A percentile compares a stretch with the other conserved stretches of the same genome.
Evolutionary conservation across 2,888 invertebrate genomes (phyloP).

Genomic region (Odontomyia ornata): DNA sequence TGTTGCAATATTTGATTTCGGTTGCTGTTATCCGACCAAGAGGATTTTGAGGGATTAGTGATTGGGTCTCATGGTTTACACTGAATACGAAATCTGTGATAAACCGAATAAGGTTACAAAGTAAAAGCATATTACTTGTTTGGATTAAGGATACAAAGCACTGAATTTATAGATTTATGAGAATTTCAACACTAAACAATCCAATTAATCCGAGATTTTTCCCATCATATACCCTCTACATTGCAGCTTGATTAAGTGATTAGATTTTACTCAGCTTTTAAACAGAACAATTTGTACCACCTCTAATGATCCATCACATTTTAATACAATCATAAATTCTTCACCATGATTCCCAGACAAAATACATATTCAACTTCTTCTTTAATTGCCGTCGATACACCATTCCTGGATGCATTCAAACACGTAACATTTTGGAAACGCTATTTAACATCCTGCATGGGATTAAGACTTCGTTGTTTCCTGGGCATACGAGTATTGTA

Average conservation of each 20-base stretch:
- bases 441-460: not conserved
- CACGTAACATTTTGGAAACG: not conserved
- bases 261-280: not conserved
- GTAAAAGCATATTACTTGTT: too few relatives aligned
- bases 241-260: not conserved
- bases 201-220: too few relatives aligned
- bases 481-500: not conserved
- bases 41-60: not conserved
- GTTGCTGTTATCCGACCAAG: not conserved
- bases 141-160: too few relatives aligned
- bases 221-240: not conserved
- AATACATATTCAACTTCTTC: not conserved
- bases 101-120: too few relatives aligned
- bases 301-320: not conserved
- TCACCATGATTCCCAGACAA: not conserved
- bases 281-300: not conserved
- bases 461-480: too few relatives aligned
- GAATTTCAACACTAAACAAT: too few relatives aligned
- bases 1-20: conserved; percentile 1
- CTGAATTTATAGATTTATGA: too few relatives aligned
- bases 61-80: not conserved
- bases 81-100: not conserved
- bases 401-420: not conserved
- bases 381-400: not conserved
- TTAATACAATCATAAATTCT: not conserved